Evolutionary conservation across 2,888 invertebrate genomes (phyloP), one percentile per base, ranked within the genome.

Genomic region (Neria commutata): DNA sequence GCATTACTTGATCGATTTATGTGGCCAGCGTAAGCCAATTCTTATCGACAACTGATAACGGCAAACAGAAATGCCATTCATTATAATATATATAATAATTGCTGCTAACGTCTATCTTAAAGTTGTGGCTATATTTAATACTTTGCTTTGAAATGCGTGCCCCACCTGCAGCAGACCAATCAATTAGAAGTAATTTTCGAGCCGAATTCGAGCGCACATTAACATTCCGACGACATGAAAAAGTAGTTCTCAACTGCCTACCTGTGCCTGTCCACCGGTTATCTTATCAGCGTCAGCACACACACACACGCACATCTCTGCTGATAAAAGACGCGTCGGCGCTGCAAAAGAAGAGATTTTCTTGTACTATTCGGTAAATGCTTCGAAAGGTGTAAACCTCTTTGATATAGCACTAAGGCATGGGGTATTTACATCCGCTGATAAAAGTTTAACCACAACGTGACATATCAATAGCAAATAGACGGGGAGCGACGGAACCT

Each of bases 131-230:
- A n/a, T n/a, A n/a, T n/a, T n/a, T n/a, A n/a, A n/a, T n/a, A n/a
- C n/a, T n/a, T n/a, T n/a, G n/a, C n/a, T n/a, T n/a, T n/a, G n/a
- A n/a, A n/a, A n/a, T n/a, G n/a, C n/a, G n/a, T n/a, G n/a, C n/a
- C n/a, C n/a, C n/a, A n/a, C n/a, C n/a, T n/a, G n/a, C n/a, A n/a
- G n/a, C n/a, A n/a, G n/a, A n/a, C n/a, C 70, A 70, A 74, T 72
- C 72, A 72, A 74, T 72, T 73, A 72, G 71, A 70, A 71, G 70
- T 62, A 72, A 51, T 54, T 33, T 19, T 19, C 19, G 4, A 42
- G n/a, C 29, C 29, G 6, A 29, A 29, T 29, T 29, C 11, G 29
- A 29, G 24, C 21, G 50, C 50, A 19, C 3, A 23, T 34, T 33
- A 47, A 33, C 25, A 33, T 46, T 24, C 29, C 54, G 26, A 56